A percentile compares a stretch with the other conserved stretches of the same genome.
phyloP scores from a whole-genome alignment of 2,888 invertebrate genomes.

The Leptopilina syphax region DNA sequence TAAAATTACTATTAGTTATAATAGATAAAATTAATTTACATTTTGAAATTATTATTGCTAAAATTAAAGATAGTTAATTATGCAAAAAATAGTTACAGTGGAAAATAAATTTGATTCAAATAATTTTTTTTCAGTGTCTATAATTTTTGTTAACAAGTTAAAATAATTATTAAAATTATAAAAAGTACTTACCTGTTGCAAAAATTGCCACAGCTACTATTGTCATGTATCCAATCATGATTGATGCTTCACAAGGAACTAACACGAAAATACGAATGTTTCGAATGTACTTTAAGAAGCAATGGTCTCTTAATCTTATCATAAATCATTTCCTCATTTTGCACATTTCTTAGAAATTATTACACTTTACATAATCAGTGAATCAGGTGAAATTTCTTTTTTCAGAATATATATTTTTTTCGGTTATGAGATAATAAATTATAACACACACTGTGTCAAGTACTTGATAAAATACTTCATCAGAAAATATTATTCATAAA shows the following conservation, averaged over 20 bases:
- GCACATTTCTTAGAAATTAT: neutral
- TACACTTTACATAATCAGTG: slow-evolving; percentile 21
- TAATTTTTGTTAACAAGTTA: too few relatives aligned
- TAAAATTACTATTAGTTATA: too few relatives aligned
- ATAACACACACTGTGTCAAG: neutral
- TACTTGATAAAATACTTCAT: neutral
- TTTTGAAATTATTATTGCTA: too few relatives aligned
- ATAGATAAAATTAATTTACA: too few relatives aligned
- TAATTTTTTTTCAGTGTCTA: too few relatives aligned
- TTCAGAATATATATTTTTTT: too few relatives aligned
- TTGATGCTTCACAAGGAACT: slow-evolving; percentile 10
- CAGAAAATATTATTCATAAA: too few relatives aligned
- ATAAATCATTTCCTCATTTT: slow-evolving; percentile 16
- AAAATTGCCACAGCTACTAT: neutral
- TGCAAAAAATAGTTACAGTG: too few relatives aligned
- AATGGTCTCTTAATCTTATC: slow-evolving; percentile 26
- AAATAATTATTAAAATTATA: too few relatives aligned
- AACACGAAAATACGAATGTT: neutral
- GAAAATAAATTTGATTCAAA: too few relatives aligned
- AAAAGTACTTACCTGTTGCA: slow-evolving; percentile 15
- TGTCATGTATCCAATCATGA: slow-evolving; percentile 21
- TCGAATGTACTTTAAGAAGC: slow-evolving; percentile 13
- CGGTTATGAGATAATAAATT: neutral
- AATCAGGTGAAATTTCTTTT: neutral
- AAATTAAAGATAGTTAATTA: too few relatives aligned